phyloP scores from a whole-genome alignment of 2,888 invertebrate genomes.

The Xestoiulus laeticollis region DNA sequence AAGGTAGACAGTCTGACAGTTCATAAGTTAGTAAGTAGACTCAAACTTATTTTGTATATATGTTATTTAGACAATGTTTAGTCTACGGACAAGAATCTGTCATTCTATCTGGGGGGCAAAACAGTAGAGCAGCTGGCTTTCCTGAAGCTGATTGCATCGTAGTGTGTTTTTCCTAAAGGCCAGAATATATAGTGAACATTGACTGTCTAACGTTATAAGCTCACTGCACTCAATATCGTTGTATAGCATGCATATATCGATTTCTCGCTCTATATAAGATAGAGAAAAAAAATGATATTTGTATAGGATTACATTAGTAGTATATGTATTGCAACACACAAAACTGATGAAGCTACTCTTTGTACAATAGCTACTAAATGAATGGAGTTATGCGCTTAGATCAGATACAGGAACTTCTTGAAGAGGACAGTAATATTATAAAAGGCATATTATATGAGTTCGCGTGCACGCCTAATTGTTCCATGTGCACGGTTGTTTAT shows the following conservation, averaged over 20 bases:
- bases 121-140: no score
- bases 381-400: not conserved
- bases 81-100: no score
- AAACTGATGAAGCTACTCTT: not conserved
- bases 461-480: slow-evolving; percentile 10
- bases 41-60: no score
- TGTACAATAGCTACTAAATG: not conserved
- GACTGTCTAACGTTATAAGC: no score
- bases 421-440: not conserved
- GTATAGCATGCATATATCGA: not conserved
- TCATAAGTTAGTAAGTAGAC: no score
- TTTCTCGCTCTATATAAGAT: not conserved
- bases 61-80: no score
- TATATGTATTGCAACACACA: no score
- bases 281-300: not conserved
- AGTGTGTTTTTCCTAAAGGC: no score
- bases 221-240: not conserved
- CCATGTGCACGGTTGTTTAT: not conserved
- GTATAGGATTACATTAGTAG: not conserved
- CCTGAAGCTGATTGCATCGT: no score
- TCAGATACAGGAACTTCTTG: not conserved
- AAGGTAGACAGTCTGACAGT: no score
- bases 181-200: no score
- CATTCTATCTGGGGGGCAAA: no score
- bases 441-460: slow-evolving; percentile 22